Evolutionary conservation across 2,797 vertebrate species (phyloP).

Genomic region (Ibycter americanus): DNA sequence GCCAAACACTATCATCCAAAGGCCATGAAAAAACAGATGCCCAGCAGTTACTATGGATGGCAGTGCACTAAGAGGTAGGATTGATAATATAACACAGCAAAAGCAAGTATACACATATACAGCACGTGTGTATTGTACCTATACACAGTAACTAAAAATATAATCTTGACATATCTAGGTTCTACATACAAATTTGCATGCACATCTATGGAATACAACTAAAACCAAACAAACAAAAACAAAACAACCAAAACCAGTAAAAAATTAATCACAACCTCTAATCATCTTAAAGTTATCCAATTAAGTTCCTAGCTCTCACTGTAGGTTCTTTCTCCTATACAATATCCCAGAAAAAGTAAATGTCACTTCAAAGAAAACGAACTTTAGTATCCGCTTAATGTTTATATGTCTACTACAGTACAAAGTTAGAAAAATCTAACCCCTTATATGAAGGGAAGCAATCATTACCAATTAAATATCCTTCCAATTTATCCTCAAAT

Average conservation of each 20-base stretch:
- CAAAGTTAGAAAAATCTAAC: neutral
- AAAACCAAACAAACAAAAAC: neutral
- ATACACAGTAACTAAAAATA: neutral
- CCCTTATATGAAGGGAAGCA: neutral
- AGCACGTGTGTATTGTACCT: neutral
- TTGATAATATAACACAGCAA: neutral
- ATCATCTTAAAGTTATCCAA: neutral
- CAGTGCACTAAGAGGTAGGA: neutral
- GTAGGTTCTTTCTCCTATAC: neutral
- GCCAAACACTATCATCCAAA: neutral
- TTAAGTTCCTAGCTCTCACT: neutral
- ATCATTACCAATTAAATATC: neutral
- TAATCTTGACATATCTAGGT: neutral
- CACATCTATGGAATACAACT: neutral
- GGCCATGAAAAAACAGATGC: neutral
- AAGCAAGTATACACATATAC: neutral
- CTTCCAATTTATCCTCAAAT: neutral
- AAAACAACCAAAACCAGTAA: neutral
- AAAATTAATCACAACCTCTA: neutral
- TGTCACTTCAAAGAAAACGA: neutral
- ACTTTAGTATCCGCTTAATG: neutral
- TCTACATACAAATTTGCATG: neutral
- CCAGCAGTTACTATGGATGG: neutral
- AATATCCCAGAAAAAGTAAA: neutral
- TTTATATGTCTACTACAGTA: neutral